Base-by-base conservation (phyloP, 2,113 vertebrate genomes). In the Elaphurus davidianus region DNA sequence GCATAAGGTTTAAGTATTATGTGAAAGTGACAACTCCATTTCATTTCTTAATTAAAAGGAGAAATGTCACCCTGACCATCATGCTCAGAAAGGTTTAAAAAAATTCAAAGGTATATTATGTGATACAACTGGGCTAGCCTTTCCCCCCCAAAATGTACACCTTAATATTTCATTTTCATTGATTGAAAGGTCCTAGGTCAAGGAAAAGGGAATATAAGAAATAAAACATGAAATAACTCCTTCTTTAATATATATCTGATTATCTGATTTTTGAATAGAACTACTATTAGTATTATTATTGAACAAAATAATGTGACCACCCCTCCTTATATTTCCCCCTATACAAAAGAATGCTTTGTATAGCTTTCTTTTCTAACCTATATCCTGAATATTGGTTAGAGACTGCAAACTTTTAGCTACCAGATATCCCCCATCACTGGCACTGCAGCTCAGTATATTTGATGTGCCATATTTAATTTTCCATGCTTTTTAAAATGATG, bases 1-100 rank as follows among this genome's bases (percentile, higher is more conserved):
- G 50, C 19, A 33, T 76, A 43, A 96, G 57, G 59, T 96, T 93
- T 98, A 87, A 67, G 28, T 90, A 81, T 78, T 89, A 93, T 78
- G 82, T 55, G 6, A 95, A 74, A 93, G 33, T 76, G 33, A 52
- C 8, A 93, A 83, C 62, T 94, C n/a, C 28, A 95, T 97, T 98
- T 98, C 60, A 98, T 98, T 87, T 91, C 87, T 83, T 91, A 97
- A 86, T 97, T 96, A 89, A 85, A 87, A 98, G 45, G 81, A 81
- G 8, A 98, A 88, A 98, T 93, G 33, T 97, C 90, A 89, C 54
- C 6, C 15, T 96, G 81, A 88, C 12, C 21, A 92, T 83, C 33
- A 28, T 50, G 15, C 52, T 91, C 25, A 95, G 87, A 96, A 93
- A 98, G 25, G 84, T 82, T 60, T 85, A 40, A 96, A 86, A 94